Evolutionary conservation across 2,888 invertebrate genomes (phyloP), one percentile per base, ranked within the genome.

Genomic region (Athrips mouffetella): DNA sequence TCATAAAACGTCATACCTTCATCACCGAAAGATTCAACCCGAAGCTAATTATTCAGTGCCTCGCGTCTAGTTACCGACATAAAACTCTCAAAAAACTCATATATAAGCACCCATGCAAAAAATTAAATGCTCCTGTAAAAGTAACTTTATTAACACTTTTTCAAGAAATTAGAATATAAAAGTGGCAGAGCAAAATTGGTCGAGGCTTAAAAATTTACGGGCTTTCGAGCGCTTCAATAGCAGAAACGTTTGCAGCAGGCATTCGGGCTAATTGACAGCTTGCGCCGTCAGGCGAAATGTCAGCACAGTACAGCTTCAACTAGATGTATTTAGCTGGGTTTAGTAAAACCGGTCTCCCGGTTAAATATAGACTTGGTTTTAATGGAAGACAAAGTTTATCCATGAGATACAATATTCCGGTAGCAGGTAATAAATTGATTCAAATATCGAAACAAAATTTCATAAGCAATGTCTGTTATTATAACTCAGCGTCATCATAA

Each of bases 241-340:
- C 44, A 31, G 20, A 20, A 25, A 42, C 16, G 42, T 29, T 29
- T 35, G 29, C 35, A 37, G 11, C 25, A 11, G 23, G 37, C 42
- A 37, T 11, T 21, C 25, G 42, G 29, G 15, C 23, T 44, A 48
- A 44, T 30, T 41, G 47, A 47, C 47, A 47, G 47, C 16, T 42
- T 16, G 27, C 30, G 30, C 30, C 21, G 46, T 20, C 27, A 31
- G 30, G 25, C 45, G 25, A 58, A 51, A 58, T 50, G 65, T 58
- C 63, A 45, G 39, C 20, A 20, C 18, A 3, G 15, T 30, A 30
- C 30, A 7, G 37, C 18, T 6, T 18, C 11, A 20, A 20, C 13
- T 20, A 21, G 31, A 31, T 11, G 31, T 15, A 37, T 37, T 27
- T 37, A 11, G 37, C 37, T 37, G 11, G 37, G 20, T 37, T 37